These are phyloP conservation scores for Eristalis pertinax DNA, from an alignment of 2,888 invertebrate genomes.

Conservation along the genomic window DNA sequence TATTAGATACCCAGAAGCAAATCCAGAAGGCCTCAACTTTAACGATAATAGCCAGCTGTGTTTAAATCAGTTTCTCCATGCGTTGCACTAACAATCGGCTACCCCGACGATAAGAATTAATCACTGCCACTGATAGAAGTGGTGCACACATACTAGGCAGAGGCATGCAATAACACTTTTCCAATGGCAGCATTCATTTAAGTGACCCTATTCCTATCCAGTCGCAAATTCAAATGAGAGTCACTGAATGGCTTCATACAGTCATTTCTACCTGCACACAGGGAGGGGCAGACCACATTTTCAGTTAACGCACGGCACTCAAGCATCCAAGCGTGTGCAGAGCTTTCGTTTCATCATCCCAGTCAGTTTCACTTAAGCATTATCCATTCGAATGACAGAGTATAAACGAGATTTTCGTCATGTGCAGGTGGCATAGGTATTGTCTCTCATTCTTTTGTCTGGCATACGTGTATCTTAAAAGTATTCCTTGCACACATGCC, in stretches of 20 bases:
- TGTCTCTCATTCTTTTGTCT: conserved; percentile 33
- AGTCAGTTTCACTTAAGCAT: conserved; percentile 57
- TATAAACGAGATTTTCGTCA: conserved; percentile 54
- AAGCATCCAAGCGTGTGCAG: conserved; percentile 25
- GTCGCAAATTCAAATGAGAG: conserved; percentile 21
- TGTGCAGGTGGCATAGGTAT: conserved; percentile 38
- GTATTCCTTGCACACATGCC: conserved; percentile 61
- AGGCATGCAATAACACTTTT: conserved; percentile 20
- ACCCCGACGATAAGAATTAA: not conserved
- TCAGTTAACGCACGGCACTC: conserved; percentile 37
- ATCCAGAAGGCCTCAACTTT: no score
- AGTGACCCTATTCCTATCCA: not conserved
- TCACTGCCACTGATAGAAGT: not conserved
- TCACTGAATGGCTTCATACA: not conserved
- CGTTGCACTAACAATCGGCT: not conserved
- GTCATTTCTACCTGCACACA: not conserved
- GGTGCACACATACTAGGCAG: not conserved
- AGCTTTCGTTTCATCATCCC: conserved; percentile 33
- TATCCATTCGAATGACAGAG: conserved; percentile 63
- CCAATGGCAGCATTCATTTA: conserved; percentile 7
- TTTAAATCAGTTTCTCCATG: no score
- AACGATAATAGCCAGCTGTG: no score
- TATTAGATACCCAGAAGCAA: no score
- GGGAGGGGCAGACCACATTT: not conserved
- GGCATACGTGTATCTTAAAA: conserved; percentile 32